Evolutionary conservation across 2,888 invertebrate species (phyloP), one percentile per base, ranked within the genome.

Genomic region (Rotaria magnacalcarata): DNA sequence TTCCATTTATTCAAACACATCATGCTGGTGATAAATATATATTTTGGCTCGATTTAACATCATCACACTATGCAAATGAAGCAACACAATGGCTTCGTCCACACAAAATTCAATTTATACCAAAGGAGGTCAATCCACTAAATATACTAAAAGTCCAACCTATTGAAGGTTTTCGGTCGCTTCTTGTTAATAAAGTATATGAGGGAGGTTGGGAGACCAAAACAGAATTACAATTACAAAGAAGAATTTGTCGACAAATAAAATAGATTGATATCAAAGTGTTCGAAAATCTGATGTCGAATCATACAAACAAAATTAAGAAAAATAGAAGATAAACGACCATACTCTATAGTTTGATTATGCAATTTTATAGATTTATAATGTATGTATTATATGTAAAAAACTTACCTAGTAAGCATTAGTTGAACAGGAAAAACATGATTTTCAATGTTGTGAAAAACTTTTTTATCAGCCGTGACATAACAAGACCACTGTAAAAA

Each of bases 21-120:
- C 56, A 56, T 34, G 11, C 21, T 34, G 41, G 41, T 10, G 54
- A 56, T 34, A 34, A 56, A 41, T 84, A 84, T 27, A 27, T 84
- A 6, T 84, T 84, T 84, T 84, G 84, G 84, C 84, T 58, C 1
- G 56, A 84, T 41, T 84, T 56, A 56, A 58, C 84, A 56, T 50
- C 50, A 6, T 34, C 58, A 56, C 84, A 56, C 19, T 54, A 56
- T 34, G 52, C 84, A 19, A 41, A 54, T 2, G 21, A 54, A 43
- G 56, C 84, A 24, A 27, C 50, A 34, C n/a, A 54, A 24, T 84
- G 84, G 84, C 27, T 84, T 24, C 19, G 14, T 56, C n/a, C 56
- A 54, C 14, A 41, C 21, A 27, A 34, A 27, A 27, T 84, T 14
- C 21, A 54, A 7, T 84, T 41, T 56, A 16, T 84, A 34, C 54